Percentiles rank a stretch among this genome's conserved stretches.
These are phyloP conservation scores for Theristicus caerulescens DNA, from an alignment of 2,113 vertebrate species.

Conservation along the genomic window DNA sequence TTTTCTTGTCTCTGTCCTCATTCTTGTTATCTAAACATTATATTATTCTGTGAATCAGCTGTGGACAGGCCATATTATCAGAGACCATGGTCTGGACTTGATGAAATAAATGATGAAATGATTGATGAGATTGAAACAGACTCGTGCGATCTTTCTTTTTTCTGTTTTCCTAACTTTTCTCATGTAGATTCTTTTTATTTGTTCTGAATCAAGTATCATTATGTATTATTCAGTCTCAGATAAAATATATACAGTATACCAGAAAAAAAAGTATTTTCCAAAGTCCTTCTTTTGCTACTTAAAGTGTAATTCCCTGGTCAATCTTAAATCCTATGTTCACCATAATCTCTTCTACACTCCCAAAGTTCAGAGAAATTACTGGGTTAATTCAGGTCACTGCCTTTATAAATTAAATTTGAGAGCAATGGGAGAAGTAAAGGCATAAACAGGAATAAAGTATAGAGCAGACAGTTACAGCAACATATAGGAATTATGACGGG, in stretches of 20 bases:
- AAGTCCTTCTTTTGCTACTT: neutral
- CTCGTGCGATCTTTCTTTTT: neutral
- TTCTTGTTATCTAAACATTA: neutral
- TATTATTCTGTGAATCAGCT: neutral
- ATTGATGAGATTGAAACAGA: neutral
- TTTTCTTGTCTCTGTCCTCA: neutral
- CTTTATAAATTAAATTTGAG: slow-evolving; percentile 8
- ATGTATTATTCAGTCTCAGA: neutral
- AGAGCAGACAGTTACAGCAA: slow-evolving; percentile 19
- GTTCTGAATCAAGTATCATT: neutral
- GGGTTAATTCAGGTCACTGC: neutral
- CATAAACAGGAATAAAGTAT: neutral
- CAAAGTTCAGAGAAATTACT: neutral
- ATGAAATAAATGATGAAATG: neutral
- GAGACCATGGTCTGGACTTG: neutral
- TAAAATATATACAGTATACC: neutral
- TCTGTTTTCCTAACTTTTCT: neutral
- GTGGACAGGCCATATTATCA: neutral
- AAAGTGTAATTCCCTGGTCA: neutral
- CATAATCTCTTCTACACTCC: neutral
- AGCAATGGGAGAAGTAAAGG: neutral
- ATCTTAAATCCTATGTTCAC: neutral
- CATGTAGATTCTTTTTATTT: neutral
- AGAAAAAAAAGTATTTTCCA: neutral
- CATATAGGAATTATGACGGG: slow-evolving; percentile 7